Base-by-base conservation (phyloP, 2,888 invertebrate species). In the Ophioninae sp. region DNA sequence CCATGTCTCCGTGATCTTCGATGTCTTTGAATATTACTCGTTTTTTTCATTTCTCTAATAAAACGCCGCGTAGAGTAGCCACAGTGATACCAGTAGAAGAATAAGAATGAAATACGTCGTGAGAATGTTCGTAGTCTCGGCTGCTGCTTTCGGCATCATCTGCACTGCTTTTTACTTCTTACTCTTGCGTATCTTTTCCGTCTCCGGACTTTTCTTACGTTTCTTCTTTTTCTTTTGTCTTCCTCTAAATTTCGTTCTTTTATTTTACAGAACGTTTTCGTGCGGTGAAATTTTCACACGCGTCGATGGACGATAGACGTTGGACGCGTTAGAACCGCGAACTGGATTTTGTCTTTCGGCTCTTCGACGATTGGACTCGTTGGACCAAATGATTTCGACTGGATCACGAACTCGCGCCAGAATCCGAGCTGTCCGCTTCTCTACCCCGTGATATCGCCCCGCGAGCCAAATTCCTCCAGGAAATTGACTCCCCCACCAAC, bases 31-130 rank as follows among this genome's bases (percentile, higher is more conserved):
- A 63, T 20, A 59, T 44, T n/a, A 23, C 7, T 59, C 22, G 20
- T n/a, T 22, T 56, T 56, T 17, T 10, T 51, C 23, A n/a, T 39
- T 64, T 58, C 17, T 72, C 68, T 92, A 93, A 85, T 93, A 92
- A 77, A 95, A 88, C 83, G 96, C 95, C 30, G 95, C 94, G 92
- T 96, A 96, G 84, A 96, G 94, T 61, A 95, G 93, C 95, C 96
- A 96, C 74, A 96, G 94, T 79, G 95, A 94, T 88, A 95, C 94
- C 78, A 96, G 93, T 61, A 96, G 93, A 64, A 95, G 93, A 88
- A 96, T 94, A 91, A 96, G 93, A 91, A 96, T 96, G 88, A 95
- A 93, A 91, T 96, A 96, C 87, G 96, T 96, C 90, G 95, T 95
- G 89, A 96, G 93, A 86, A 96, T 94, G 92, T 94, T 96, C 85